A percentile compares a stretch with the other conserved stretches of the same genome.
phyloP scores from a whole-genome alignment of 2,888 invertebrate genomes.

The Chaetoderma sp. region DNA sequence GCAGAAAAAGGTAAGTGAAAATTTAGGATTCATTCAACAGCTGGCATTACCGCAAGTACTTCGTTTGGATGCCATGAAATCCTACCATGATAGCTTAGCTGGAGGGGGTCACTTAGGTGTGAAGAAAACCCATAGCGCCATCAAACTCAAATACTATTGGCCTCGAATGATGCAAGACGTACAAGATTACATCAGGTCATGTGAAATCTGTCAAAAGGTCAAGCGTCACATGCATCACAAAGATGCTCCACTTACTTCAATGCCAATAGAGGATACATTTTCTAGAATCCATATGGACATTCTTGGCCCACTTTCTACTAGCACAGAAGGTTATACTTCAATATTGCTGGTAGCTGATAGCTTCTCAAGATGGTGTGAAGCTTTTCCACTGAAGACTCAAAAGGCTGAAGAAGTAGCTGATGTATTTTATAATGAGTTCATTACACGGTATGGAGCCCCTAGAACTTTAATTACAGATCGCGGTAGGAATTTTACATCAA shows the following conservation, averaged over 20 bases:
- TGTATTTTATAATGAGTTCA: neutral
- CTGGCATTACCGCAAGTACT: slow-evolving; percentile 1
- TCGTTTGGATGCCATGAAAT: neutral
- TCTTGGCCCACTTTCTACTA: neutral
- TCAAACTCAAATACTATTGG: slow-evolving; percentile 8
- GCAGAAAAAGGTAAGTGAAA: neutral
- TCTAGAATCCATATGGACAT: neutral
- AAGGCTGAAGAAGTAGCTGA: neutral
- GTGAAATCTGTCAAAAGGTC: slow-evolving; percentile 4
- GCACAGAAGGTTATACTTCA: neutral
- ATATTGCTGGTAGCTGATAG: neutral
- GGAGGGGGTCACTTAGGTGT: slow-evolving; percentile 1
- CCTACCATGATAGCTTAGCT: slow-evolving; percentile 9
- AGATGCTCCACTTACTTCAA: neutral
- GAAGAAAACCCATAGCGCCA: slow-evolving; percentile 1
- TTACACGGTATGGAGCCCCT: neutral
- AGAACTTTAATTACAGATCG: neutral
- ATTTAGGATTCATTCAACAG: neutral
- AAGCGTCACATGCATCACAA: neutral
- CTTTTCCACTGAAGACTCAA: slow-evolving; percentile 2
- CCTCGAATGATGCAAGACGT: slow-evolving; percentile 2
- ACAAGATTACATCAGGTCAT: slow-evolving; percentile 1
- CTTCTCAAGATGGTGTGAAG: neutral
- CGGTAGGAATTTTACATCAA: neutral
- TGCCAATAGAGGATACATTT: neutral